A percentile compares a stretch with the other conserved stretches of the same genome.
These are phyloP conservation scores for Meriones psammophilus DNA, from an alignment of 2,797 vertebrate species.

Conservation along the genomic window DNA sequence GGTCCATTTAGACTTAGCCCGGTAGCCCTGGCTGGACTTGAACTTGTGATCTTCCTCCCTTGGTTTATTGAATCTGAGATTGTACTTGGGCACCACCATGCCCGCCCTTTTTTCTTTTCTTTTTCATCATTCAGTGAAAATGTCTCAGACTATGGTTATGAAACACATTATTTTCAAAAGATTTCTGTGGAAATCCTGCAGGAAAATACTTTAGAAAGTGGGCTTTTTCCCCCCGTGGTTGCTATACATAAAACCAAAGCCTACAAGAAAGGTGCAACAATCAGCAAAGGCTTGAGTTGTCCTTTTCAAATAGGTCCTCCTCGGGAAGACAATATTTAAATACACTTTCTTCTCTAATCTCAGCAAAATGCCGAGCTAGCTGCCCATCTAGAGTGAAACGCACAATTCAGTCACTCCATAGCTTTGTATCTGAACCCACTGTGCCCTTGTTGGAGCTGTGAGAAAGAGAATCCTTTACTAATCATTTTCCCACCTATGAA, in stretches of 20 bases:
- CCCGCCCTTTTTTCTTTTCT: neutral
- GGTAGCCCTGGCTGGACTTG: neutral
- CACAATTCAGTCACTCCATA: slow-evolving; percentile 23
- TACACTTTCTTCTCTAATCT: slow-evolving; percentile 1
- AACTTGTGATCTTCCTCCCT: neutral
- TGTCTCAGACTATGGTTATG: neutral
- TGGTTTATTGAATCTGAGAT: neutral
- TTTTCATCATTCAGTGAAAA: slow-evolving; percentile 18
- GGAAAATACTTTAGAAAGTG: slow-evolving; percentile 31
- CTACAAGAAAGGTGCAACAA: slow-evolving; percentile 3
- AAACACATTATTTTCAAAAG: slow-evolving; percentile 11
- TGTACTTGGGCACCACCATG: neutral
- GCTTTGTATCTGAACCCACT: slow-evolving; percentile 7
- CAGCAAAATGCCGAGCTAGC: slow-evolving; percentile 33
- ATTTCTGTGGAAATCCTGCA: slow-evolving; percentile 7
- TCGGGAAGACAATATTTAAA: slow-evolving; percentile 37
- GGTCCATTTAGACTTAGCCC: neutral
- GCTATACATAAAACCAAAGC: slow-evolving; percentile 44
- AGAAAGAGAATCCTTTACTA: neutral
- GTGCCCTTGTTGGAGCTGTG: neutral
- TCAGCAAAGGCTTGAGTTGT: slow-evolving; percentile 32
- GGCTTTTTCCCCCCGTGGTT: neutral
- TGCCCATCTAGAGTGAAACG: neutral
- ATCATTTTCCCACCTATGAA: neutral
- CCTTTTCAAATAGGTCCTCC: slow-evolving; percentile 37